These are phyloP conservation scores for Helostoma temminkii DNA, from an alignment of 2,797 vertebrate genomes.

Conservation along the genomic window DNA sequence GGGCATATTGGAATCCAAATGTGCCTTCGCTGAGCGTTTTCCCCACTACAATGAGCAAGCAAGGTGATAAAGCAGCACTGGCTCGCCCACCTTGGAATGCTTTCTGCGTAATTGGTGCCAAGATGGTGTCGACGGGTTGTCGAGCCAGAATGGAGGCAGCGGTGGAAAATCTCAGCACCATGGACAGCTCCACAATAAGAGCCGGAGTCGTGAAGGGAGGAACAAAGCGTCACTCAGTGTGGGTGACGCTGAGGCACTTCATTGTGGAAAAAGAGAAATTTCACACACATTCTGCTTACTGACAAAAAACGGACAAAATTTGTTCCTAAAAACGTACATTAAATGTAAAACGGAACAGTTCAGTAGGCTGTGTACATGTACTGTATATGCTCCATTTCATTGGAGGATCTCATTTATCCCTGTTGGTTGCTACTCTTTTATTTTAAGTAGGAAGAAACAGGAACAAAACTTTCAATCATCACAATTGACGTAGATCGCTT, in stretches of 20 bases:
- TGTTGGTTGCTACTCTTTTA: too few species aligned
- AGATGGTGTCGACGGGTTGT: slow-evolving; percentile 30
- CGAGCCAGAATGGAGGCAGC: slow-evolving; percentile 10
- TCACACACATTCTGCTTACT: not conserved
- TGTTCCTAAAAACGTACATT: not conserved
- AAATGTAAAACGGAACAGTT: not conserved
- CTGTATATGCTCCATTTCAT: not conserved
- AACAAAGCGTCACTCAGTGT: not conserved
- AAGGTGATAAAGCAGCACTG: slow-evolving; percentile 52
- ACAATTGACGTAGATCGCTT: not conserved
- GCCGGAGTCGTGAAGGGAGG: not conserved
- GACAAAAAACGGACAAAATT: not conserved
- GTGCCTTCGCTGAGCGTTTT: slow-evolving; percentile 37
- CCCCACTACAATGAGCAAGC: slow-evolving; percentile 37
- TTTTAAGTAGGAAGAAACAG: too few species aligned
- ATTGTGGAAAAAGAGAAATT: slow-evolving; percentile 2
- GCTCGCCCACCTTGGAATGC: slow-evolving; percentile 23
- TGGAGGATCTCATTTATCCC: not conserved
- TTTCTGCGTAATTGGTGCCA: slow-evolving; percentile 42
- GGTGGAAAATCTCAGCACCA: slow-evolving; percentile 40
- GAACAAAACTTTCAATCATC: too few species aligned
- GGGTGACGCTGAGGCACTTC: not conserved
- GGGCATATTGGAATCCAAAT: slow-evolving; percentile 53
- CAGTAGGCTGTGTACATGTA: too few species aligned
- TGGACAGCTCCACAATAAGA: slow-evolving; percentile 35